These are phyloP conservation scores for Aleiodes sp. DNA, from an alignment of 1,140 invertebrate species.

Conservation along the genomic window DNA sequence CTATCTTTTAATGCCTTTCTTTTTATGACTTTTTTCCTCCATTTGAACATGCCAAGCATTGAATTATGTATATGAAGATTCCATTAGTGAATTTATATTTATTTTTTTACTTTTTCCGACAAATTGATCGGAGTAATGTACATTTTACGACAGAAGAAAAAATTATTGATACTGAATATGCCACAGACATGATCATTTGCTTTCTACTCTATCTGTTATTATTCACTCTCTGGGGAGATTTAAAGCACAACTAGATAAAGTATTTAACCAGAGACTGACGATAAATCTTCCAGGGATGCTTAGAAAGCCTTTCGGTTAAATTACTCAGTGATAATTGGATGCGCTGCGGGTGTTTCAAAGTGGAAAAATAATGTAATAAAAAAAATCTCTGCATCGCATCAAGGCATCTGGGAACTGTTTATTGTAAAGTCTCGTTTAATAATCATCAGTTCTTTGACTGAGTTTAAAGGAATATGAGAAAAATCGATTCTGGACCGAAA, in stretches of 20 bases:
- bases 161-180: background rate
- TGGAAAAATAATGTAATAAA: background rate
- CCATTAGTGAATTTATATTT: background rate
- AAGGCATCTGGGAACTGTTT: background rate
- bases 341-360: slow-evolving; percentile 16
- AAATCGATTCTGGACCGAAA: background rate
- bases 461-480: background rate
- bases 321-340: slow-evolving; percentile 18
- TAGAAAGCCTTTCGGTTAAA: slow-evolving; percentile 18
- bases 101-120: background rate
- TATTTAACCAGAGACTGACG: background rate
- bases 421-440: background rate
- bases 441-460: background rate
- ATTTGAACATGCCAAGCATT: background rate
- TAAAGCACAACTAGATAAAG: background rate
- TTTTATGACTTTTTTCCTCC: background rate
- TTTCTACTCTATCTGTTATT: slow-evolving; percentile 10
- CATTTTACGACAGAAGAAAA: background rate
- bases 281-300: background rate
- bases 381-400: background rate
- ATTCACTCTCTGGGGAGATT: slow-evolving; percentile 1
- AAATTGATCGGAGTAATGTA: background rate
- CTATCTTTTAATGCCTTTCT: background rate
- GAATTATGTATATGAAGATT: background rate
- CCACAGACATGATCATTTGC: background rate